phyloP scores from a whole-genome alignment of 1,140 invertebrate species.

The Myzus persicae region DNA sequence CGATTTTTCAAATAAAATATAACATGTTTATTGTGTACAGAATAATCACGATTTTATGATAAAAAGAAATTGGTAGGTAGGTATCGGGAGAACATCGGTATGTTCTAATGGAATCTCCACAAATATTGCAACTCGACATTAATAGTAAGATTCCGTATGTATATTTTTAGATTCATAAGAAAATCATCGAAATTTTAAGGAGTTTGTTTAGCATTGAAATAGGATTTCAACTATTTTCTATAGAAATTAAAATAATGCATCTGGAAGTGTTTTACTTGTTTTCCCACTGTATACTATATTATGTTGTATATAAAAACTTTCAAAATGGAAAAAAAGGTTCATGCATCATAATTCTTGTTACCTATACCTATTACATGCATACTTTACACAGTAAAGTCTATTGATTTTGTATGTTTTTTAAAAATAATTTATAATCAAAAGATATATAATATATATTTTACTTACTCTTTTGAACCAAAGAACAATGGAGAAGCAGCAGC shows the following conservation, averaged over 20 bases:
- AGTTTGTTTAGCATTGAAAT: neutral
- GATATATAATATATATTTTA: neutral
- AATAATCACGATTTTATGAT: neutral
- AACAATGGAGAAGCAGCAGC: constrained; percentile 32
- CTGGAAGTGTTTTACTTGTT: neutral
- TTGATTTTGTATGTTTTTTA: neutral
- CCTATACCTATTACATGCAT: too few species aligned
- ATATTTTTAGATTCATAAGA: neutral
- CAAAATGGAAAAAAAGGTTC: neutral
- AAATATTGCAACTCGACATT: neutral
- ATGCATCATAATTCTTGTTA: too few species aligned
- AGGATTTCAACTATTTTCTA: neutral
- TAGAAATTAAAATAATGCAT: neutral
- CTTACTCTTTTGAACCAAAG: constrained; percentile 29
- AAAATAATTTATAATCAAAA: neutral
- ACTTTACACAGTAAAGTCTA: neutral
- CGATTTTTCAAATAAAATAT: neutral
- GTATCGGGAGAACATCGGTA: neutral
- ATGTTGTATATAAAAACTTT: neutral
- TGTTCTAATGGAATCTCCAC: neutral
- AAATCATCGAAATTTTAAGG: neutral
- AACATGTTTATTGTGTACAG: neutral
- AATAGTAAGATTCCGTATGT: neutral
- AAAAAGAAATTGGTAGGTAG: neutral
- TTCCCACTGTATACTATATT: neutral